Evolutionary conservation across 2,888 invertebrate genomes (phyloP).

Genomic region (Macrosoma leucophasiata): DNA sequence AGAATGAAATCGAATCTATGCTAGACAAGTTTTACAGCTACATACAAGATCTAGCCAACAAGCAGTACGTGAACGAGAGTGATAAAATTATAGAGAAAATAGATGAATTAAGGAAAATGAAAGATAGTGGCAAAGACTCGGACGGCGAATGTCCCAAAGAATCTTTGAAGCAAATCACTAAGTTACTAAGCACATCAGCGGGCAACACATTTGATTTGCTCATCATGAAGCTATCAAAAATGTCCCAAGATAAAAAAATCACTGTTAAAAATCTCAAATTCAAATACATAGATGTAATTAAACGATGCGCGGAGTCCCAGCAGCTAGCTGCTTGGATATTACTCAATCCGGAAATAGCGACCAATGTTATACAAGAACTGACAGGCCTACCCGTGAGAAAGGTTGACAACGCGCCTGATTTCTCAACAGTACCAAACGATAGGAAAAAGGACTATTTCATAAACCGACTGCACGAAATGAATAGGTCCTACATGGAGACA

Average conservation of each 20-base stretch:
- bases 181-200: constrained; percentile 44
- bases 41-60: constrained; percentile 51
- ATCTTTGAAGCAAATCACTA: constrained; percentile 47
- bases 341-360: constrained; percentile 48
- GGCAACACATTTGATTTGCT: constrained; percentile 56
- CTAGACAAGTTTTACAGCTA: constrained; percentile 56
- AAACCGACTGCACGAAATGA: constrained; percentile 47
- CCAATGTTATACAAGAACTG: constrained; percentile 53
- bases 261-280: constrained; percentile 55
- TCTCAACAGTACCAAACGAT: constrained; percentile 37
- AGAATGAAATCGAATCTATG: constrained; percentile 56
- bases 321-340: constrained; percentile 52
- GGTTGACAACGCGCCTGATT: constrained; percentile 41
- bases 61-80: constrained; percentile 38
- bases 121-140: constrained; percentile 31
- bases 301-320: constrained; percentile 51
- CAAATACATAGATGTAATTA: constrained; percentile 55
- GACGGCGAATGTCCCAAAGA: constrained; percentile 44
- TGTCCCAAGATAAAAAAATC: constrained; percentile 48
- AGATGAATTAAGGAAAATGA: constrained; percentile 42
- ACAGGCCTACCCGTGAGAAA: constrained; percentile 46
- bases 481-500: constrained; percentile 52
- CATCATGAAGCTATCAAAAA: constrained; percentile 52
- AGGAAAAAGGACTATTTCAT: constrained; percentile 54
- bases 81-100: constrained; percentile 50